Base-by-base conservation (phyloP, 2,888 invertebrate genomes). In the Bombylius major region DNA sequence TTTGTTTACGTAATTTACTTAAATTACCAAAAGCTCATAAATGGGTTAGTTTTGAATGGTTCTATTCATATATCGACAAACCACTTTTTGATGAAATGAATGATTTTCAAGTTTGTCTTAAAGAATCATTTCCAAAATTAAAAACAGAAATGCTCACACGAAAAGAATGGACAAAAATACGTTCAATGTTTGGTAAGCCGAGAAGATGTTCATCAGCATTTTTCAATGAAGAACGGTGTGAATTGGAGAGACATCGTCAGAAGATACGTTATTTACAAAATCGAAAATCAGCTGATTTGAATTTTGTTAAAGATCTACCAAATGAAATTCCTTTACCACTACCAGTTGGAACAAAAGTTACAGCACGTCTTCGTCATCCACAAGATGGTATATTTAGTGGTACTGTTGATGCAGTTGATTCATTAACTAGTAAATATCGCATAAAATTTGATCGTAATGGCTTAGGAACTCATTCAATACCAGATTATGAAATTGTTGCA, bases 11-110 rank as follows among this genome's bases (percentile, higher is more conserved):
- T 62, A 99, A 99, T 76, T 79, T 99, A 39, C 77, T 99, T 5
- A 98, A 98, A 75, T 76, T 99, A 61, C 98, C 99, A 1, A 98
- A 98, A 77, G 98, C 98, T 5, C 96, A 98, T 71, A 95, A 94
- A 75, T 98, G 97, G 95, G 97, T 98, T 9, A 97, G 95, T 73
- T 98, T 94, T 75, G 99, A 99, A 73, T 99, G 96, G 87, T 99
- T 99, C 76, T 99, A 99, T 75, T 97, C 98, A 64, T 97, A 96
- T 68, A 88, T 99, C 65, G 99, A 99, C 70, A 87, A 88, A 69
- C 87, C 92, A 44, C 77, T 99, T 45, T 98, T 99, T 75, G 85
- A 89, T 63, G 94, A 92, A 45, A 95, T 95, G 69, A 97, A 97
- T 76, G 98, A 99, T 76, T 98, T 98, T 70, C 87, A 87, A 75